Evolutionary conservation across 1,140 invertebrate genomes (phyloP), one percentile per base, ranked within the genome.

Genomic region (Vanessa tameamea): DNA sequence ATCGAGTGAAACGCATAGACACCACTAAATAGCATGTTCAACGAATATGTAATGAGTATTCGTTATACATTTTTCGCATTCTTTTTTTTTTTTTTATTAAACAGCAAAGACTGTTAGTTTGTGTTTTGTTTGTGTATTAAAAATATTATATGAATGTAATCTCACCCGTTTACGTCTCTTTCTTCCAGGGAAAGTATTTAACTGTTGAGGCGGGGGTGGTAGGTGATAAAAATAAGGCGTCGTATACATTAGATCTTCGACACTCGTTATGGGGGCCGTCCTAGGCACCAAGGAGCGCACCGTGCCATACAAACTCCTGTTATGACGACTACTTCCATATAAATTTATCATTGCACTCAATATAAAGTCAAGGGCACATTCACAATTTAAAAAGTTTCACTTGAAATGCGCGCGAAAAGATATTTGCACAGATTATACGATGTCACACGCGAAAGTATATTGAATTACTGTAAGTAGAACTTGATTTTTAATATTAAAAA

Each of bases 191-290:
- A 85, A 92, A 26, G 90, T 92, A 75, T 90, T 90, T 57, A 90
- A 73, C 31, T 88, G 82, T 70, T 90, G 89, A 16, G 87, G 84
- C 9, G 84, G 86, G 9, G 90, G 90, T 51, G 90, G 90, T 69
- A 91, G 82, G 71, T 92, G 90, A 77, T 88, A 92, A 77, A 91
- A 91, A 80, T 91, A 92, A 37, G 88, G 88, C 26, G 87, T 86
- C 8, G 82, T 81, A 66, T 82, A 90, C 67, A 88, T 76, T 14
- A 92, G 66, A 15, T 92, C 90, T 31, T 92, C 88, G 9, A 90
- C 50, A 47, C 81, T 76, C n/a, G 81, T 72, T 50, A 88, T 80
- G 47, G 84, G 84, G 15, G 87, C 84, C 15, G 82, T 76, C 72
- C 88, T 77, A 12, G 87, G 87, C 51, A 83, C 87, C 80, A 91